Conservation (phyloP, 1,140 invertebrate genomes). For the Colletes gigas region DNA sequence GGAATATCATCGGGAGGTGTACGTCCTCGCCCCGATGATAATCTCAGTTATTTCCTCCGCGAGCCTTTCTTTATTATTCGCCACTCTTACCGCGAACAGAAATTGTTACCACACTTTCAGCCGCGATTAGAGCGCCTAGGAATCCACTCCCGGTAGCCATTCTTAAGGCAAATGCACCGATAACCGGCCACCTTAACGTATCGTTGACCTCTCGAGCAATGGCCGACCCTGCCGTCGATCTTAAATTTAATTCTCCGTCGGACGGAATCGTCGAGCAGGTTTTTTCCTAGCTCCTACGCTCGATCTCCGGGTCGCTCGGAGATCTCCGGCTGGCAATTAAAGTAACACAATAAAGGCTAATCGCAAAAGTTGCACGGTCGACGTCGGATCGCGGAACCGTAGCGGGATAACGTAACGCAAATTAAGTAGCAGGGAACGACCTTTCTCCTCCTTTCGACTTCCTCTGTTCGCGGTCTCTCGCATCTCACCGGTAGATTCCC, state of each 20-base stretch:
- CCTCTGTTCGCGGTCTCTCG: conserved; percentile 13
- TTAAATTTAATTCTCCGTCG: too few species aligned
- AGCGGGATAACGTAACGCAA: conserved; percentile 46
- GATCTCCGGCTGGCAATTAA: background rate
- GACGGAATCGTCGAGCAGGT: background rate
- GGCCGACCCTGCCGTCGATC: too few species aligned
- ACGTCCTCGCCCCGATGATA: background rate
- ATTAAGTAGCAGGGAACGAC: conserved; percentile 40
- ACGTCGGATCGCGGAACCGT: conserved; percentile 27
- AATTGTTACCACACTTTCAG: background rate
- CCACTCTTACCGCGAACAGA: background rate
- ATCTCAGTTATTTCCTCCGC: conserved; percentile 16
- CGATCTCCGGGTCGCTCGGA: too few species aligned
- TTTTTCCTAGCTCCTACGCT: background rate
- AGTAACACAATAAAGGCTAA: conserved; percentile 23
- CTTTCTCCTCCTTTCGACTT: conserved; percentile 40
- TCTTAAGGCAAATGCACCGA: background rate
- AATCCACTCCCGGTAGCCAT: background rate
- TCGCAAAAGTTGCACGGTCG: background rate
- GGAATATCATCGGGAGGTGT: conserved; percentile 46
- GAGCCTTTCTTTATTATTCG: conserved; percentile 20
- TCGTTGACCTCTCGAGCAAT: background rate
- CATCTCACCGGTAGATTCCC: conserved; percentile 52
- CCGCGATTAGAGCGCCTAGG: background rate
- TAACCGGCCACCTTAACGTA: too few species aligned